Evolutionary conservation across 2,888 invertebrate genomes (phyloP), one percentile per base, ranked within the genome.

Genomic region (Megalurothrips usitatus): DNA sequence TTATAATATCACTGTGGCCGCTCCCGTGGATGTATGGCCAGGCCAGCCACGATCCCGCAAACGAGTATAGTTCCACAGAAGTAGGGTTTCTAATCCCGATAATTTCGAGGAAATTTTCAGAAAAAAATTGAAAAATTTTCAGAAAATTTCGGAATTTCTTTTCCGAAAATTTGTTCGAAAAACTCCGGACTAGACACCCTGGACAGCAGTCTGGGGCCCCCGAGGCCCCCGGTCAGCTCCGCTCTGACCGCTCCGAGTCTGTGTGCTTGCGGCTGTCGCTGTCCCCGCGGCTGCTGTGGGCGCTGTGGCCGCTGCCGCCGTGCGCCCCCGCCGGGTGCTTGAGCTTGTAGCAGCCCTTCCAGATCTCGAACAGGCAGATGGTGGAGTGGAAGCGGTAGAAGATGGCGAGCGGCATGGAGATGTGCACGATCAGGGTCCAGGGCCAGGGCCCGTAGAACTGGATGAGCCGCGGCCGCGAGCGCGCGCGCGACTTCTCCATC

Each of bases 381-480:
- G 96, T 95, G 3, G 96, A 96, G 87, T 96, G 96, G 86, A 96
- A 96, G 78, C 96, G 89, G 87, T 95, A 96, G 88, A 96, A 96
- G 84, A 96, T 96, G 0, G 94, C 94, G 79, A 96, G 88, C 0
- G 96, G 96, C 92, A 95, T 95, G 0, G 95, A 94, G 0, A 96
- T 93, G 86, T 96, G 95, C 0, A 94, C 95, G 84, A 96, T 95
- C 84, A 96, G 94, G 0, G 95, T 95, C 96, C 96, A 96, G 3
- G 94, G 94, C 95, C 95, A 95, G 0, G 93, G 91, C 0, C 95
- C 95, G 86, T 94, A 96, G 87, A 96, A 95, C 80, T 92, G 88
- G 81, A 95, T 88, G 86, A 96, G 96, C 19, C 94, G 92, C 12
- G 94, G 94, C 80, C 95, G 90, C 83, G 95, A 95, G 83, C 94